A percentile compares a stretch with the other conserved stretches of the same genome.
phyloP scores from a whole-genome alignment of 2,888 invertebrate genomes.

The Drosophila flavopinicola region DNA sequence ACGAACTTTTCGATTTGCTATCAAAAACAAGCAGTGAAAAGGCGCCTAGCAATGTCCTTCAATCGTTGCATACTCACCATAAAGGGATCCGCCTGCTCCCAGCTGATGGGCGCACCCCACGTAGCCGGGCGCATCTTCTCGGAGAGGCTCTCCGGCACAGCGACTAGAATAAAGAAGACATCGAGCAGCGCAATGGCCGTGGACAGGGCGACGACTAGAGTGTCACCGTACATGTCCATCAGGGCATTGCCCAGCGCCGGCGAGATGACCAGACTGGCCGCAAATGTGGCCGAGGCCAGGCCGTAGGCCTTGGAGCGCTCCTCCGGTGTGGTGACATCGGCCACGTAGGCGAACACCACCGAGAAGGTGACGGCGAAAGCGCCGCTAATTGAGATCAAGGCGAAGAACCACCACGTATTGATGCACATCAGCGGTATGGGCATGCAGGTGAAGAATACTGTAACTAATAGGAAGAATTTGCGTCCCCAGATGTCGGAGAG shows the following conservation, averaged over 20 bases:
- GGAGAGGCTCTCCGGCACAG: slow-evolving; percentile 98
- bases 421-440: slow-evolving; percentile 99
- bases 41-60: too few relatives aligned
- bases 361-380: slow-evolving; percentile 99
- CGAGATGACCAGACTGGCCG: slow-evolving; percentile 99
- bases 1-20: too few relatives aligned
- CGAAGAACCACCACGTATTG: slow-evolving; percentile 99
- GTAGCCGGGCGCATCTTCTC: slow-evolving; percentile 93
- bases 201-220: slow-evolving; percentile 96
- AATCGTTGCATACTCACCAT: too few relatives aligned
- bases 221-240: slow-evolving; percentile 93
- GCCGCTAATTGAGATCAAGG: slow-evolving; percentile 99
- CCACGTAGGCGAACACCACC: slow-evolving; percentile 99
- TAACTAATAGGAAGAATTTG: slow-evolving; percentile 98
- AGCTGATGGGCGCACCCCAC: slow-evolving; percentile 95
- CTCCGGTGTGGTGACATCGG: slow-evolving; percentile 98
- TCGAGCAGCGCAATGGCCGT: slow-evolving; percentile 98
- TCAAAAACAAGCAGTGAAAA: too few relatives aligned
- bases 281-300: slow-evolving; percentile 99
- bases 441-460: slow-evolving; percentile 99
- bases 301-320: slow-evolving; percentile 98
- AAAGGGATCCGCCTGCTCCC: slow-evolving; percentile 99
- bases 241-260: slow-evolving; percentile 97
- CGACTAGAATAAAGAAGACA: slow-evolving; percentile 98
- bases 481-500: slow-evolving; percentile 99